Evolutionary conservation across 2,113 vertebrate genomes (phyloP).

Genomic region (Xiphophorus maculatus): DNA sequence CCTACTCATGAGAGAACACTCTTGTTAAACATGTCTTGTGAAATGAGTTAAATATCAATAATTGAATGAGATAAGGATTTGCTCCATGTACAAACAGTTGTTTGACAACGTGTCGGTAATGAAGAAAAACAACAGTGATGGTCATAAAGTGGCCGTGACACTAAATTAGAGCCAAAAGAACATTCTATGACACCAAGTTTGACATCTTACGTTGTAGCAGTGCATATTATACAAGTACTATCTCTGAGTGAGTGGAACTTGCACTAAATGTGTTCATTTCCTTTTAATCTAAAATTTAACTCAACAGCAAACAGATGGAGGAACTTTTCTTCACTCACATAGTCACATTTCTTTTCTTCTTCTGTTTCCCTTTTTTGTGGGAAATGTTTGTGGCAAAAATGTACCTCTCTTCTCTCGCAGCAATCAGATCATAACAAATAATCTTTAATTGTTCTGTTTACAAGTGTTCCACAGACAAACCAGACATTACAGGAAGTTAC

Average conservation of each 20-base stretch:
- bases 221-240: conserved; percentile 29
- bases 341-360: conserved; percentile 10
- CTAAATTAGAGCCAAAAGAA: background rate
- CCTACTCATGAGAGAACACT: background rate
- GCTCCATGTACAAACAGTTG: background rate
- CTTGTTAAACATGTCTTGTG: background rate
- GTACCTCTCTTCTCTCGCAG: background rate
- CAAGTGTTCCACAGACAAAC: background rate
- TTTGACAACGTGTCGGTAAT: background rate
- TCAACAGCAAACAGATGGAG: conserved; percentile 6
- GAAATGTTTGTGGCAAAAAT: conserved; percentile 4
- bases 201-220: conserved; percentile 20
- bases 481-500: conserved; percentile 5
- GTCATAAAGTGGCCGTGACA: too few relatives aligned
- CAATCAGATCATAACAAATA: conserved; percentile 20
- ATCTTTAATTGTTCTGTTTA: conserved; percentile 3
- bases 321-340: conserved; percentile 26
- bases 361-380: background rate
- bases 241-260: conserved; percentile 27
- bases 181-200: conserved; percentile 36
- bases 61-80: background rate
- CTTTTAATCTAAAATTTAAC: conserved; percentile 24
- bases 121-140: background rate
- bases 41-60: background rate
- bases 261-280: conserved; percentile 22